Conservation (phyloP, 2,113 vertebrate species). For the Ameiurus melas region DNA sequence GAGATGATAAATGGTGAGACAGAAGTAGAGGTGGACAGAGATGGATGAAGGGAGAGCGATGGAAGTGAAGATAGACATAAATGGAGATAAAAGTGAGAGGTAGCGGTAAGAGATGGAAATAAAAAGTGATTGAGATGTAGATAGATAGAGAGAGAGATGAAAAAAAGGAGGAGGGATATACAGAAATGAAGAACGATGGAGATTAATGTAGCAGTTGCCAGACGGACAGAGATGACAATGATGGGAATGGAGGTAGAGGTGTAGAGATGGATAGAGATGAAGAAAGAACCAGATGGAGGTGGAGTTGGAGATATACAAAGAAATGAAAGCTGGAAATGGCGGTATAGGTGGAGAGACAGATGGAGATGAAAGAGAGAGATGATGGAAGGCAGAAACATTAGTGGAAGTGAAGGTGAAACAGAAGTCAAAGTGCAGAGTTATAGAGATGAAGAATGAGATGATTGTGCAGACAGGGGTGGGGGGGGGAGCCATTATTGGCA, state of each 20-base stretch:
- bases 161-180: too few relatives aligned
- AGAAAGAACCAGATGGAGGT: not conserved
- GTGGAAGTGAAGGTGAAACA: not conserved
- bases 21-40: not conserved
- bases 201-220: too few relatives aligned
- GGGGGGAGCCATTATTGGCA: too few relatives aligned
- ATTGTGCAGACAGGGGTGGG: not conserved
- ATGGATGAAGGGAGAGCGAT: not conserved
- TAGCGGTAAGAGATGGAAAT: not conserved
- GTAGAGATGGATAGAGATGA: too few relatives aligned
- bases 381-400: not conserved
- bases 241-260: too few relatives aligned
- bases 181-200: too few relatives aligned
- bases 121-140: not conserved
- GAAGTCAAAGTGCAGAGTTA: not conserved
- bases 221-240: too few relatives aligned
- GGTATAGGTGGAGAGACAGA: not conserved
- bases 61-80: not conserved
- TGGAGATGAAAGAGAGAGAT: not conserved
- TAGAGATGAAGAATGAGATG: not conserved
- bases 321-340: not conserved
- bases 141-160: too few relatives aligned
- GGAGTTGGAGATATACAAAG: not conserved
- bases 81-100: not conserved
- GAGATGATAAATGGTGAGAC: not conserved